These are phyloP conservation scores for Larimichthys crocea DNA, from an alignment of 2,113 vertebrate genomes.

Conservation along the genomic window DNA sequence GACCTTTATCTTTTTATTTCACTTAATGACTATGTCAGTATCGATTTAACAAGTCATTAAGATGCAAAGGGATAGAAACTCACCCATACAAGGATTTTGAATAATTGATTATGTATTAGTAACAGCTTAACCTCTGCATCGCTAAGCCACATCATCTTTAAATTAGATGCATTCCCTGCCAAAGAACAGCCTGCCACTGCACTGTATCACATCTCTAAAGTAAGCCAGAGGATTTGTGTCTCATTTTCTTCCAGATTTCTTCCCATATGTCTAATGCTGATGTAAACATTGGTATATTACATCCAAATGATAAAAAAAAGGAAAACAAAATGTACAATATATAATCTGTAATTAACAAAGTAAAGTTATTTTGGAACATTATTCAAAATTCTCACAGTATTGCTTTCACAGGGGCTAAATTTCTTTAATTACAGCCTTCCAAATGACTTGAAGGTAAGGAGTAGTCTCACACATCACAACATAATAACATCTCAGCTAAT, in stretches of 20 bases:
- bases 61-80: constrained; percentile 8
- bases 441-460: background rate
- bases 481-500: background rate
- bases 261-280: constrained; percentile 1
- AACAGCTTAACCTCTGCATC: constrained; percentile 39
- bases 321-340: constrained; percentile 6
- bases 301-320: constrained; percentile 12
- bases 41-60: constrained; percentile 27
- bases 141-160: constrained; percentile 23
- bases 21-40: background rate
- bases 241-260: constrained; percentile 11
- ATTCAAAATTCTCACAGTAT: background rate
- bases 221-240: background rate
- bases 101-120: constrained; percentile 33
- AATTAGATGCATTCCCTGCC: constrained; percentile 1
- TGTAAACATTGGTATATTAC: constrained; percentile 5
- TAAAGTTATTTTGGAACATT: background rate
- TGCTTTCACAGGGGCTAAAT: background rate
- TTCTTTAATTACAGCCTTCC: background rate
- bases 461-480: background rate
- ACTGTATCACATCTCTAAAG: constrained; percentile 8
- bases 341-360: constrained; percentile 14
- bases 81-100: constrained; percentile 9
- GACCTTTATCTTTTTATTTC: constrained; percentile 1
- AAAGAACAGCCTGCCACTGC: background rate